These are phyloP conservation scores for Cephalotes varians DNA, from an alignment of 2,888 invertebrate species.

Conservation along the genomic window DNA sequence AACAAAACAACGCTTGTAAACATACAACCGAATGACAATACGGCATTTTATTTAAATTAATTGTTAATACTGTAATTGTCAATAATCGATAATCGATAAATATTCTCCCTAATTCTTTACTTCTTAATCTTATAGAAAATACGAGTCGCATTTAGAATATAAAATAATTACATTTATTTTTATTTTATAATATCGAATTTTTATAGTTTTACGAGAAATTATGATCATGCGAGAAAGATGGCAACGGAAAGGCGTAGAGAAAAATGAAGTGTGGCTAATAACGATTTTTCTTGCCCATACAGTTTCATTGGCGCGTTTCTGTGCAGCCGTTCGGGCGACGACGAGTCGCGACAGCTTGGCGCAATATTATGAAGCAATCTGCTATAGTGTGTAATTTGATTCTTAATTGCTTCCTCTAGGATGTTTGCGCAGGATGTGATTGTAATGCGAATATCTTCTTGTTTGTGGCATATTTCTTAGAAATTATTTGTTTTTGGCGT, in stretches of 20 bases:
- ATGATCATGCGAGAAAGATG: slow-evolving; percentile 29
- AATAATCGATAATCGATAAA: no score
- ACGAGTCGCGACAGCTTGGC: slow-evolving; percentile 63
- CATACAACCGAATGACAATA: not conserved
- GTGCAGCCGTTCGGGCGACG: slow-evolving; percentile 61
- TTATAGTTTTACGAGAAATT: slow-evolving; percentile 26
- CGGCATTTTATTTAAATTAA: not conserved
- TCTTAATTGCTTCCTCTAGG: slow-evolving; percentile 57
- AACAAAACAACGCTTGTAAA: slow-evolving; percentile 4
- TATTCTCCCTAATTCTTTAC: not conserved
- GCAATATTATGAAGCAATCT: slow-evolving; percentile 56
- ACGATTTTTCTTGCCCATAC: slow-evolving; percentile 65
- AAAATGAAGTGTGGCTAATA: slow-evolving; percentile 60
- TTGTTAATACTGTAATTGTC: not conserved
- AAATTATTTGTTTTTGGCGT: not conserved
- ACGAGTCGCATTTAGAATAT: not conserved
- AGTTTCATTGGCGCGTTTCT: slow-evolving; percentile 47
- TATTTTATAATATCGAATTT: not conserved
- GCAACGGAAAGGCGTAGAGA: slow-evolving; percentile 29
- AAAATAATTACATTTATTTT: not conserved
- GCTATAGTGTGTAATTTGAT: slow-evolving; percentile 57
- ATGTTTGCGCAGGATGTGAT: slow-evolving; percentile 17
- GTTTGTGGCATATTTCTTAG: slow-evolving; percentile 2
- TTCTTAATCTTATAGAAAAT: not conserved
- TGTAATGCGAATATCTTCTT: slow-evolving; percentile 16